Percentiles rank a stretch among this genome's conserved stretches.
Evolutionary conservation across 2,888 invertebrate species (phyloP).

Genomic region (Abrostola tripartita): DNA sequence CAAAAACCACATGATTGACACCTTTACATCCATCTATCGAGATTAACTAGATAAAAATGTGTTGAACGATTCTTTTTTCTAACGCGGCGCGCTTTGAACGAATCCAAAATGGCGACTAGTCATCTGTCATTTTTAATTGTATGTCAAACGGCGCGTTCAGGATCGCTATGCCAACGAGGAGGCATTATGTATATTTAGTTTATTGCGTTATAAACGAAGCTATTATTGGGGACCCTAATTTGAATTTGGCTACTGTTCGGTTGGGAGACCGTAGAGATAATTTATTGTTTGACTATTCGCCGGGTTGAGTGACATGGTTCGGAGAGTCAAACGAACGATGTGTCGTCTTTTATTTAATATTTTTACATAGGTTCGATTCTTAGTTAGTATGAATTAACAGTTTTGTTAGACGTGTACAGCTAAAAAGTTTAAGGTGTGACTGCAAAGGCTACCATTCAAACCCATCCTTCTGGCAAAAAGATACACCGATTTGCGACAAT

Average conservation of each 20-base stretch:
- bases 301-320: not conserved
- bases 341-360: not conserved
- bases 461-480: too few relatives aligned
- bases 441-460: too few relatives aligned
- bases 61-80: constrained; percentile 73
- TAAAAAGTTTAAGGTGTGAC: too few relatives aligned
- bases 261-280: constrained; percentile 30
- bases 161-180: constrained; percentile 64
- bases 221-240: constrained; percentile 78
- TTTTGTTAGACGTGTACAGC: too few relatives aligned
- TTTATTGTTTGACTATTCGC: constrained; percentile 24
- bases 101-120: constrained; percentile 78
- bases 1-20: constrained; percentile 69
- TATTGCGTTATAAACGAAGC: constrained; percentile 83
- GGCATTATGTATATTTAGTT: constrained; percentile 84
- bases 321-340: not conserved
- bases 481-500: too few relatives aligned
- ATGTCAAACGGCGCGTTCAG: constrained; percentile 76
- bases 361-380: not conserved
- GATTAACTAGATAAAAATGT: constrained; percentile 77
- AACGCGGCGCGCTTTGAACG: constrained; percentile 75
- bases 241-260: constrained; percentile 61
- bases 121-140: constrained; percentile 88
- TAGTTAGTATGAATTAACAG: too few relatives aligned
- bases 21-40: constrained; percentile 65